Evolutionary conservation across 1,140 invertebrate genomes (phyloP).

Genomic region (Linepithema humile): DNA sequence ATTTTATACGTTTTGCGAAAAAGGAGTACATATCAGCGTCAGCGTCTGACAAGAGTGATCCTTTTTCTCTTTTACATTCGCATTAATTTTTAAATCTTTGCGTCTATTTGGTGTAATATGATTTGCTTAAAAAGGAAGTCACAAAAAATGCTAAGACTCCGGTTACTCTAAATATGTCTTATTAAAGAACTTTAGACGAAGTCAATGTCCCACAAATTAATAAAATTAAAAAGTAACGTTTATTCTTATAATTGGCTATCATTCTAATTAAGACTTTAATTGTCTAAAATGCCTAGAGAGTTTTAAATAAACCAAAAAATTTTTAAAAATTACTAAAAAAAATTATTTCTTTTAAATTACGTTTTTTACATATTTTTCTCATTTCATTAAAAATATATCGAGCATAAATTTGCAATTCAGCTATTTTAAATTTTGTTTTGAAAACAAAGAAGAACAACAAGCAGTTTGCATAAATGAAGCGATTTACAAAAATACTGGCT

Average conservation of each 20-base stretch:
- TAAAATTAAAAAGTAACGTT: too few species aligned
- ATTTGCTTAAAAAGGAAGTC: neutral
- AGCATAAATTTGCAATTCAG: neutral
- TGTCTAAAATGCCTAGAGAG: neutral
- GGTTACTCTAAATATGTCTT: neutral
- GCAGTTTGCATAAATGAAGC: too few species aligned
- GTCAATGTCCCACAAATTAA: too few species aligned
- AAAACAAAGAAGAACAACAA: too few species aligned
- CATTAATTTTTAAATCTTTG: neutral
- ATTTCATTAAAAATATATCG: too few species aligned
- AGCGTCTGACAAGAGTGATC: neutral
- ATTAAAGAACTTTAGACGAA: neutral
- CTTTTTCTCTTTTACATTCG: neutral
- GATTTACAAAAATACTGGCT: neutral
- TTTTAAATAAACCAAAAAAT: neutral
- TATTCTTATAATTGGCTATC: neutral
- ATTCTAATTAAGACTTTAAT: neutral
- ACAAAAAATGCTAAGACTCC: neutral
- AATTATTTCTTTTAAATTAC: neutral
- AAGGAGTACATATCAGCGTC: neutral
- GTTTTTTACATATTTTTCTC: too few species aligned
- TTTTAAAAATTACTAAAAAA: too few species aligned
- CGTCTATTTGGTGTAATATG: neutral
- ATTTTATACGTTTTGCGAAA: slow-evolving; percentile 4
- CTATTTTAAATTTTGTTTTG: neutral